Evolutionary conservation across 2,888 invertebrate species (phyloP).

Genomic region (Augochlorella aurata): DNA sequence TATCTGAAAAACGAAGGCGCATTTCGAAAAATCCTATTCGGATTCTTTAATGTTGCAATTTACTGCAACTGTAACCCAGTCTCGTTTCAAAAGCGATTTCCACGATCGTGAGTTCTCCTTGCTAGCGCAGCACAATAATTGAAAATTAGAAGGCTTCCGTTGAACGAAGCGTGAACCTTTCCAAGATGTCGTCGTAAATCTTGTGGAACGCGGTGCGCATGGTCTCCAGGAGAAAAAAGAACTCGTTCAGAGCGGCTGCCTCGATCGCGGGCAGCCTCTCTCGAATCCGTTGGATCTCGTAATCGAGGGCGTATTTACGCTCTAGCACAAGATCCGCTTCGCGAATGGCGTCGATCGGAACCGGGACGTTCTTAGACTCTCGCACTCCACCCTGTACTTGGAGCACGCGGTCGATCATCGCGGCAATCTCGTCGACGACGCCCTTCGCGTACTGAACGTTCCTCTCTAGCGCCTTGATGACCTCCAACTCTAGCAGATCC

Average conservation of each 20-base stretch:
- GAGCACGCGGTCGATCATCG: neutral
- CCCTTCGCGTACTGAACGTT: conserved; percentile 53
- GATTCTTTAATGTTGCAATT: too few relatives aligned
- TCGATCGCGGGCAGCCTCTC: conserved; percentile 81
- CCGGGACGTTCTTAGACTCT: neutral
- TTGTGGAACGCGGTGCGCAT: conserved; percentile 80
- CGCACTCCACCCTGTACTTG: conserved; percentile 20
- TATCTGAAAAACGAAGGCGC: too few relatives aligned
- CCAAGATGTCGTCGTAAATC: conserved; percentile 82
- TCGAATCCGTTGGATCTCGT: conserved; percentile 84
- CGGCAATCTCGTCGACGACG: conserved; percentile 48
- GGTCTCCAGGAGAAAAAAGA: conserved; percentile 82
- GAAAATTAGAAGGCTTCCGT: too few relatives aligned
- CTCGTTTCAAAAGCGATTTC: too few relatives aligned
- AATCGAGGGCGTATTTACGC: conserved; percentile 84
- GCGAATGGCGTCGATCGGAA: neutral
- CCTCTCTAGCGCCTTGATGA: conserved; percentile 57
- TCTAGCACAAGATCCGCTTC: conserved; percentile 81
- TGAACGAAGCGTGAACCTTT: conserved; percentile 62
- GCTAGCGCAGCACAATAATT: too few relatives aligned
- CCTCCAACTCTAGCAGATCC: conserved; percentile 12
- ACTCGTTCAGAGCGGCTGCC: conserved; percentile 81
- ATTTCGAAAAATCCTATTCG: too few relatives aligned
- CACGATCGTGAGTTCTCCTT: too few relatives aligned
- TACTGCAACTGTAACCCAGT: too few relatives aligned